These are phyloP conservation scores for Pteromalus puparum DNA, from an alignment of 1,140 invertebrate species.

Conservation along the genomic window DNA sequence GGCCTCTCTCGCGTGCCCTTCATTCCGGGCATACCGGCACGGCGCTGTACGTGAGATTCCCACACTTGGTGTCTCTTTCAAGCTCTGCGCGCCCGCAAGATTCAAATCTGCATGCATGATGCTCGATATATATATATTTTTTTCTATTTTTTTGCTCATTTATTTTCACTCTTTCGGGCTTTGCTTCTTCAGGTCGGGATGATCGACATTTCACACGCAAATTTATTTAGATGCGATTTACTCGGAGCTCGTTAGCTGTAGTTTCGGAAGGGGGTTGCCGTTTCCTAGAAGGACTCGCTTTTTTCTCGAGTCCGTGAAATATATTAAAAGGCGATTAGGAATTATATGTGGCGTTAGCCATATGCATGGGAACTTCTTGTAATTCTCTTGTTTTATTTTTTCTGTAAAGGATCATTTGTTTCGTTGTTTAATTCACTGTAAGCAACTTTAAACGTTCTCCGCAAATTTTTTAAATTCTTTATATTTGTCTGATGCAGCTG, in stretches of 20 bases:
- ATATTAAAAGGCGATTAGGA: conserved; percentile 12
- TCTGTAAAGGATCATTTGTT: too few relatives aligned
- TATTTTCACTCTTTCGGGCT: background rate
- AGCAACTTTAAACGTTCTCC: too few relatives aligned
- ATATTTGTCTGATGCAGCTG: too few relatives aligned
- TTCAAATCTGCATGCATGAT: conserved; percentile 36
- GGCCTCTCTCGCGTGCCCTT: conserved; percentile 72
- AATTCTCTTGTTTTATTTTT: too few relatives aligned
- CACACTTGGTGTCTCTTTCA: conserved; percentile 70
- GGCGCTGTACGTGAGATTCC: conserved; percentile 73
- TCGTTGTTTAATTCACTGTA: too few relatives aligned
- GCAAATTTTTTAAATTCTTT: too few relatives aligned
- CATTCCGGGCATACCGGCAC: conserved; percentile 72
- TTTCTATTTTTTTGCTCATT: background rate
- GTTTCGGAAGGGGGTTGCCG: background rate
- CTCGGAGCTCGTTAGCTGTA: background rate
- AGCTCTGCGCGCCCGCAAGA: background rate
- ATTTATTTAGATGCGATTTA: conserved; percentile 20
- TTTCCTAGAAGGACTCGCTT: background rate
- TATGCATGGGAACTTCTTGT: background rate
- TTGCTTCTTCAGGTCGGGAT: background rate
- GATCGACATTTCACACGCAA: conserved; percentile 5
- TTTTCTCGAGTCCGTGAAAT: background rate
- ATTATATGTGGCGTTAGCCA: background rate
- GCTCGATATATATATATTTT: background rate